Percentiles rank a stretch among this genome's conserved stretches.
Evolutionary conservation across 23 tunicate genomes (phyloP).

Genomic region (Phallusia fumigata): DNA sequence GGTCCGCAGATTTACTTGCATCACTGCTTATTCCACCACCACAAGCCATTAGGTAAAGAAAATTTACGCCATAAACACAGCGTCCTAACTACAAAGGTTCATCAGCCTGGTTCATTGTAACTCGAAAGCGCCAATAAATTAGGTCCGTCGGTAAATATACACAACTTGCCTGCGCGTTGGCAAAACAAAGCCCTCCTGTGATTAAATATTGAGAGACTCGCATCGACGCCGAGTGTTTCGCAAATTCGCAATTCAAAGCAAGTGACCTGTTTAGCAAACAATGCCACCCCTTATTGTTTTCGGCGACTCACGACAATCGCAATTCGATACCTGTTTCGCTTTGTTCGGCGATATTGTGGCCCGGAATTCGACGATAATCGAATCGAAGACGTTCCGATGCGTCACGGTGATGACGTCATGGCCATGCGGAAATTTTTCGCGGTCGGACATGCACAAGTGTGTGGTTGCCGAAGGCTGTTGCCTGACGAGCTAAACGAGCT

Average conservation of each 20-base stretch:
- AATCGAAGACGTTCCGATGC: background rate
- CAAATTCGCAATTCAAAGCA: conserved; percentile 9
- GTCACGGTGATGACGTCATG: background rate
- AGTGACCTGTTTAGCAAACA: conserved; percentile 13
- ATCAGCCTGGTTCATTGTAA: no score
- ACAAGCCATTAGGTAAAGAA: no score
- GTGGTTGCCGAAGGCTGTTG: no score
- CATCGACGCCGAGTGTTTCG: conserved; percentile 11
- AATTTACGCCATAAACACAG: no score
- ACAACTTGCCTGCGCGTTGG: background rate
- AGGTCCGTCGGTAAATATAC: background rate
- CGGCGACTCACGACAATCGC: background rate
- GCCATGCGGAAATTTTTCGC: no score
- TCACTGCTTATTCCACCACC: no score
- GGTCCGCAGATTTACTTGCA: no score
- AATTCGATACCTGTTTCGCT: background rate
- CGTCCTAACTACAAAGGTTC: no score
- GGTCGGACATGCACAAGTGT: no score
- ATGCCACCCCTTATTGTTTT: background rate
- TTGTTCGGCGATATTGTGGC: background rate
- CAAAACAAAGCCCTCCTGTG: background rate
- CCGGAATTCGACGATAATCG: conserved; percentile 6
- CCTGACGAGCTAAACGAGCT: no score
- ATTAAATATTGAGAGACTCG: background rate
- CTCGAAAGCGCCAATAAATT: background rate